Conservation (phyloP, 2,797 vertebrate species). For the Hapalemur alaotrensis region DNA sequence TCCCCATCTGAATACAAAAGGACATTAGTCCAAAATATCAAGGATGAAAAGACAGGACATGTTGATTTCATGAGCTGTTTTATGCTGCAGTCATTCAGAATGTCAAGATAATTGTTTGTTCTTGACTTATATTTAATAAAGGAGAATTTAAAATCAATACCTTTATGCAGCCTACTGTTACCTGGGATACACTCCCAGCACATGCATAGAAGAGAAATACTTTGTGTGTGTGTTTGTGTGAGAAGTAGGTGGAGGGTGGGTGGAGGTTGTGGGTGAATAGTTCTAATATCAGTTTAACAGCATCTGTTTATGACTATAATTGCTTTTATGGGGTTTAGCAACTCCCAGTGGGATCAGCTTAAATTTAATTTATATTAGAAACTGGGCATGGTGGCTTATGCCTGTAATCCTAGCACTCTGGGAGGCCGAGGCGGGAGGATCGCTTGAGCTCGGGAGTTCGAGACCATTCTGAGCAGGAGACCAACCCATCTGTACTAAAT, state of each 20-base stretch:
- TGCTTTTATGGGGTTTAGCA: conserved; percentile 24
- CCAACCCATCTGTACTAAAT: too few species aligned
- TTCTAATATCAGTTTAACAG: conserved; percentile 41
- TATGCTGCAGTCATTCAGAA: background rate
- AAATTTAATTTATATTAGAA: conserved; percentile 48
- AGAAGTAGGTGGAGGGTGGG: background rate
- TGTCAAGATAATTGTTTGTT: background rate
- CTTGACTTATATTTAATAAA: background rate
- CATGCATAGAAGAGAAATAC: background rate
- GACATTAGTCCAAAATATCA: background rate
- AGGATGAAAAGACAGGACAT: background rate
- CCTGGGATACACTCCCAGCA: background rate
- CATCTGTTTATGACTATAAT: conserved; percentile 41
- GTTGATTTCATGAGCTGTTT: background rate
- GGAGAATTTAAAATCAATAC: conserved; percentile 30
- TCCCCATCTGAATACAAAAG: background rate
- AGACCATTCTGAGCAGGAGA: too few species aligned
- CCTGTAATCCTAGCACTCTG: too few species aligned
- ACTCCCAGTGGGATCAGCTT: conserved; percentile 14
- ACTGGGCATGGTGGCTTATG: rapidly evolving
- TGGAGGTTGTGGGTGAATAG: background rate
- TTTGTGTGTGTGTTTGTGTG: background rate
- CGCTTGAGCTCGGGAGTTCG: too few species aligned
- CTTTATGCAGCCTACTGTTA: background rate
- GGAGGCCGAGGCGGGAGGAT: too few species aligned